These are phyloP conservation scores for Ptychobarbus kaznakovi DNA, from an alignment of 2,797 vertebrate genomes.

Conservation along the genomic window DNA sequence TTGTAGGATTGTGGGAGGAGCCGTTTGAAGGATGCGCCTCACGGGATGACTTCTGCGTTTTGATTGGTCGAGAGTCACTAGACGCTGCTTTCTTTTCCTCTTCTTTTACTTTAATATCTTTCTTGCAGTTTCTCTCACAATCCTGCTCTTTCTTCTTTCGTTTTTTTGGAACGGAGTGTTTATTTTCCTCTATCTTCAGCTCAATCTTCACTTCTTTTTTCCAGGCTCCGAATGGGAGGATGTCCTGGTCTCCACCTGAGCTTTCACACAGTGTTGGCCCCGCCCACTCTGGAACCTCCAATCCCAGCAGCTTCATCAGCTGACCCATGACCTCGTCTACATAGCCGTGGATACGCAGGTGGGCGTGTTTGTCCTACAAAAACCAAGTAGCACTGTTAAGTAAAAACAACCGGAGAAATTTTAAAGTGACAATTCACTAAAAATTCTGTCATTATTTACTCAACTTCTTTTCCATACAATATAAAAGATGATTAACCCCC, in stretches of 20 bases:
- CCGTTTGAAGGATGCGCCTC: not conserved
- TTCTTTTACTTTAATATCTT: constrained; percentile 65
- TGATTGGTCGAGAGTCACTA: constrained; percentile 7
- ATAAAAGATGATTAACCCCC: not conserved
- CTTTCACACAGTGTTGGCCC: constrained; percentile 83
- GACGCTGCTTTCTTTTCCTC: constrained; percentile 14
- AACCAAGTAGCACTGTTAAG: not conserved
- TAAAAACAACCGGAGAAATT: not conserved
- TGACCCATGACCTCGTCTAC: constrained; percentile 90
- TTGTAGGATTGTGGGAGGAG: not conserved
- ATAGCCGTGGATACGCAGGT: constrained; percentile 88
- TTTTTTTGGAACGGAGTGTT: constrained; percentile 53
- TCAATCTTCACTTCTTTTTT: constrained; percentile 62
- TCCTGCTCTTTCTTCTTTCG: constrained; percentile 46
- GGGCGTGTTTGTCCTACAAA: constrained; percentile 88
- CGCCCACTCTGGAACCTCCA: constrained; percentile 89
- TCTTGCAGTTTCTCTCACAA: constrained; percentile 38
- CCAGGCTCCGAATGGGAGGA: constrained; percentile 43
- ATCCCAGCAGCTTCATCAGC: constrained; percentile 86
- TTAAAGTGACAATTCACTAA: not conserved
- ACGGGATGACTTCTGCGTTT: not conserved
- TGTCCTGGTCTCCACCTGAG: constrained; percentile 56
- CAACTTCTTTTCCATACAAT: not conserved
- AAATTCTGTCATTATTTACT: not conserved
- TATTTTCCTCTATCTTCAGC: constrained; percentile 65